Conservation (phyloP, 2,113 vertebrate species). For the Pomatorhinus ruficollis region DNA sequence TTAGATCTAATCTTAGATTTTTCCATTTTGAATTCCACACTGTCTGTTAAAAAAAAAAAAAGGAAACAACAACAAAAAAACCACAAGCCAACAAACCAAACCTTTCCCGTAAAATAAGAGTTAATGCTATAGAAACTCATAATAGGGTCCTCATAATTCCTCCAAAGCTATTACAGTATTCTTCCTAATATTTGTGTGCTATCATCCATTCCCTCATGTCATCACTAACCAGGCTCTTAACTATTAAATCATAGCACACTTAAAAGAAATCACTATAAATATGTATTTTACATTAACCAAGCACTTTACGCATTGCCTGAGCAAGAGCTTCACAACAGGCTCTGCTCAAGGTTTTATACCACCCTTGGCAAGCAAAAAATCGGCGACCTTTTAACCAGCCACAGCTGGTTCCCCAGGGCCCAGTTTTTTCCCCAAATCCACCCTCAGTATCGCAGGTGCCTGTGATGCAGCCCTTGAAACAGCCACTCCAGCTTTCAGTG, state of each 20-base stretch:
- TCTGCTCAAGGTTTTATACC: not conserved
- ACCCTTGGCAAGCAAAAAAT: not conserved
- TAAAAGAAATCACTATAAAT: not conserved
- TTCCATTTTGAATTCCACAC: conserved; percentile 22
- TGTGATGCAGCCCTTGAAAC: not conserved
- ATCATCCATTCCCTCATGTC: not conserved
- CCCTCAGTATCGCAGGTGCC: not conserved
- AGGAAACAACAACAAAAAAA: not conserved
- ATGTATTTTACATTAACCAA: not conserved
- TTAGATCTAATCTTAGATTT: conserved; percentile 44
- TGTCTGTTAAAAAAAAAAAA: not conserved
- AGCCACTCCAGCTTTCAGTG: not conserved
- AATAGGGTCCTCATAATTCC: not conserved
- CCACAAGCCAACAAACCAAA: not conserved
- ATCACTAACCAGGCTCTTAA: not conserved
- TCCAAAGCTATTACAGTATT: not conserved
- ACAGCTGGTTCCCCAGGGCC: not conserved
- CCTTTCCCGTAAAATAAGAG: not conserved
- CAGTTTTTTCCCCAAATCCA: not conserved
- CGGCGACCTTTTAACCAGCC: not conserved
- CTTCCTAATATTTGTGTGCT: not conserved
- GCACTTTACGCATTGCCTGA: not conserved
- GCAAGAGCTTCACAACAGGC: not conserved
- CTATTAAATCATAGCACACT: not conserved
- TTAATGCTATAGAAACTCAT: not conserved